Conservation (phyloP, 2,113 vertebrate genomes). For the Reinhardtius hippoglossoides region DNA sequence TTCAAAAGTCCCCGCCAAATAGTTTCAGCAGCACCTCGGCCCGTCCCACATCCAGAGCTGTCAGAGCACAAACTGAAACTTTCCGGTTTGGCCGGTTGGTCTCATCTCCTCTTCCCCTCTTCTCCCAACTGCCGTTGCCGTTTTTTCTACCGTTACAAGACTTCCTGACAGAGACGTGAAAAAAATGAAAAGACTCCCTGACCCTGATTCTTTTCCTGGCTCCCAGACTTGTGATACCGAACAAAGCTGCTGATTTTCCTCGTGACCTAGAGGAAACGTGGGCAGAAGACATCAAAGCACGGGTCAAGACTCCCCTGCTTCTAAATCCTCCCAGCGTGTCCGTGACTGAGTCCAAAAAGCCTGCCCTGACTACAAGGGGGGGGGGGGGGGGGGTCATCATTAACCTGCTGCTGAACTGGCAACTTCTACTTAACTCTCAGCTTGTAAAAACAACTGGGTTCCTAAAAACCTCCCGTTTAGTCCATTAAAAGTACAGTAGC, state of each 20-base stretch:
- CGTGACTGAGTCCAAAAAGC: conserved; percentile 51
- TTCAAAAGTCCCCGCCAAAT: conserved; percentile 81
- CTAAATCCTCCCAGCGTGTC: conserved; percentile 63
- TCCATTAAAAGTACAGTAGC: neutral
- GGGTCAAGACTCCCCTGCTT: conserved; percentile 46
- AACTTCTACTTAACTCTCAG: conserved; percentile 42
- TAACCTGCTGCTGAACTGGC: conserved; percentile 63
- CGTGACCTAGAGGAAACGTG: conserved; percentile 53
- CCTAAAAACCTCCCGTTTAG: neutral
- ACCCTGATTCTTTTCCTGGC: conserved; percentile 34
- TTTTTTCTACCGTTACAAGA: conserved; percentile 22
- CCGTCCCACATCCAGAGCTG: conserved; percentile 58
- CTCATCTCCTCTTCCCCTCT: neutral
- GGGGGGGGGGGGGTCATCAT: conserved; percentile 46
- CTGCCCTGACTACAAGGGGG: conserved; percentile 24
- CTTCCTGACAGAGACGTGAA: conserved; percentile 13
- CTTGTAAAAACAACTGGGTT: conserved; percentile 26
- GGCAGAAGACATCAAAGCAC: conserved; percentile 68
- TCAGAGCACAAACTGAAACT: conserved; percentile 59
- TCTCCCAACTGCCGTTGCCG: neutral
- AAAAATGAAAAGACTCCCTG: conserved; percentile 19
- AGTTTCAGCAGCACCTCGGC: conserved; percentile 45
- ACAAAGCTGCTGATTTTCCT: conserved; percentile 58
- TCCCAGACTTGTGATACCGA: conserved; percentile 23
- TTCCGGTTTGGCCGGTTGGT: conserved; percentile 62